These are phyloP conservation scores for Neolamprologus brichardi DNA, from an alignment of 2,113 vertebrate genomes.

Conservation along the genomic window DNA sequence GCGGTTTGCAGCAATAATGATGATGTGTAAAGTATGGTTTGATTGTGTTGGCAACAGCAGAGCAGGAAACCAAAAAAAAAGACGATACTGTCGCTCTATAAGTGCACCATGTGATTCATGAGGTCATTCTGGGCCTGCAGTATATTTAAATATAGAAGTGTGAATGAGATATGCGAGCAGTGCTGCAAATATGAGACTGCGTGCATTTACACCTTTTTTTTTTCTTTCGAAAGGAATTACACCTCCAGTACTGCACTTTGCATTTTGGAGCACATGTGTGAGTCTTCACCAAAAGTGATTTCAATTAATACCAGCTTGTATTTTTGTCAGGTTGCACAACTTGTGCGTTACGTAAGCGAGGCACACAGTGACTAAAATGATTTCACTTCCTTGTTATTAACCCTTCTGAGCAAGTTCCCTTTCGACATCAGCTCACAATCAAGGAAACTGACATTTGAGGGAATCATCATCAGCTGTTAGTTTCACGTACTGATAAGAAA, in stretches of 20 bases:
- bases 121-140: neutral
- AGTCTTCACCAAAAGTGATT: neutral
- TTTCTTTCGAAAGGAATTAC: neutral
- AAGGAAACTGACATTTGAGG: neutral
- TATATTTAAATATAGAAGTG: neutral
- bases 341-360: neutral
- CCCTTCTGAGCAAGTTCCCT: neutral
- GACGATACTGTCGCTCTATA: neutral
- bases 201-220: neutral
- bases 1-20: neutral
- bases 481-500: neutral
- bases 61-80: neutral
- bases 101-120: neutral
- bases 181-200: neutral
- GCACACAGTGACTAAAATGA: neutral
- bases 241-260: neutral
- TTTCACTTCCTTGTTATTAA: slow-evolving; percentile 24
- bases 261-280: neutral
- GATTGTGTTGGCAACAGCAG: neutral
- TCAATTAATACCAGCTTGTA: neutral
- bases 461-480: neutral
- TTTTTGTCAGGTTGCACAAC: slow-evolving; percentile 3
- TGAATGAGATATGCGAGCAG: neutral
- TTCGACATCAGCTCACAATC: neutral
- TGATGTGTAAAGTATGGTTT: slow-evolving; percentile 10